phyloP scores from a whole-genome alignment of 2,113 vertebrate species.

The Leptodactylus fuscus region DNA sequence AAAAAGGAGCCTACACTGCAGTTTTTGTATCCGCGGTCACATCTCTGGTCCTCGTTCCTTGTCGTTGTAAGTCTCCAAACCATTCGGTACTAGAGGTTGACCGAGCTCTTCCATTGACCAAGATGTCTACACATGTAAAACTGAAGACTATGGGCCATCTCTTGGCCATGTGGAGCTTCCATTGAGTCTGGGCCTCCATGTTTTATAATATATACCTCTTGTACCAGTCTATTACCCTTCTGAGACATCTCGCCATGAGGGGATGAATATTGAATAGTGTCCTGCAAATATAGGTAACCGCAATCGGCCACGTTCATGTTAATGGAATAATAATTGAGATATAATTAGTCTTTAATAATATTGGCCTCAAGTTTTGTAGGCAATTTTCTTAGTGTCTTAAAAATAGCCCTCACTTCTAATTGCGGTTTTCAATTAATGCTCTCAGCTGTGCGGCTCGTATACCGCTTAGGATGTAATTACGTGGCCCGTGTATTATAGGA shows the following conservation, averaged over 20 bases:
- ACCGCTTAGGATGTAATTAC: slow-evolving; percentile 41
- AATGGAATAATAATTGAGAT: slow-evolving; percentile 54
- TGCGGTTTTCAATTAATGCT: slow-evolving; percentile 54
- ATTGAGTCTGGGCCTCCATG: not conserved
- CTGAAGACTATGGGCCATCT: not conserved
- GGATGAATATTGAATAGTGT: not conserved
- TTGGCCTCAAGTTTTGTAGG: slow-evolving; percentile 21
- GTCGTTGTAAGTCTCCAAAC: not conserved
- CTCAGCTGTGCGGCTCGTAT: not conserved
- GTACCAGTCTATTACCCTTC: not conserved
- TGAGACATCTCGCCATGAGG: not conserved
- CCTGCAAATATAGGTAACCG: slow-evolving; percentile 17
- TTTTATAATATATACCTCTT: not conserved
- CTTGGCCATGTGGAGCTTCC: not conserved
- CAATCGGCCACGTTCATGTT: slow-evolving; percentile 20
- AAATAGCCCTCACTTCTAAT: slow-evolving; percentile 51
- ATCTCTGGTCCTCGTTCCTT: too few relatives aligned
- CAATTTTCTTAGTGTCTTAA: slow-evolving; percentile 55
- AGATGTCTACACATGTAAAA: not conserved
- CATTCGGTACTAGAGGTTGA: not conserved
- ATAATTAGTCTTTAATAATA: slow-evolving; percentile 57
- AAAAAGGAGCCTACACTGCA: not conserved
- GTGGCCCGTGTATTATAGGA: slow-evolving; percentile 8
- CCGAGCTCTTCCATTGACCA: not conserved
- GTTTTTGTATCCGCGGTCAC: not conserved